Percentiles rank a stretch among this genome's conserved stretches.
These are phyloP conservation scores for Mesembrinibis cayennensis DNA, from an alignment of 2,113 vertebrate species.

Conservation along the genomic window DNA sequence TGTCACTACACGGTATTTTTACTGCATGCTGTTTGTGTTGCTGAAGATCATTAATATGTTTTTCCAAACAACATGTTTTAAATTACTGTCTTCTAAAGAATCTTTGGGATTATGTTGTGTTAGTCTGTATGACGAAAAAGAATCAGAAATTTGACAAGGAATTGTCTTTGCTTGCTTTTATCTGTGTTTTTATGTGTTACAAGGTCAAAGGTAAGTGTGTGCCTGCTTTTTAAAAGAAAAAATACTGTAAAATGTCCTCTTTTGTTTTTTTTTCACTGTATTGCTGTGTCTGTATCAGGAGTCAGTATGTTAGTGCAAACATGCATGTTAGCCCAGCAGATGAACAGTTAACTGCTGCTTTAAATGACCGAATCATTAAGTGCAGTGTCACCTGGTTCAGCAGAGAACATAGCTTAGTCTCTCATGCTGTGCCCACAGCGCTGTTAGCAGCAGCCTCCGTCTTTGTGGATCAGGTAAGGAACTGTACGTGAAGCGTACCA, in stretches of 20 bases:
- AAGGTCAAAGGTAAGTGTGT: background rate
- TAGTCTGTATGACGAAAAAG: background rate
- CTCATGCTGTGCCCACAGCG: no score
- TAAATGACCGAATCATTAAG: background rate
- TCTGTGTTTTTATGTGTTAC: background rate
- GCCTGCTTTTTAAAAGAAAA: background rate
- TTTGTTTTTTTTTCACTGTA: accelerated
- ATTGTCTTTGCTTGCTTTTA: background rate
- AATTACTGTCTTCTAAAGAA: background rate
- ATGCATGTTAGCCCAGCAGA: background rate
- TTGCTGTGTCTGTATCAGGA: background rate
- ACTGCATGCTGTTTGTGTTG: accelerated
- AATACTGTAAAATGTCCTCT: background rate
- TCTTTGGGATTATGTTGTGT: background rate
- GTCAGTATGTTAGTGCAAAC: background rate
- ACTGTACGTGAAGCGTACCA: accelerated
- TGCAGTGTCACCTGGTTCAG: background rate
- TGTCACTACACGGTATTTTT: accelerated
- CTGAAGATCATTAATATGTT: background rate
- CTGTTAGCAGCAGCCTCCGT: background rate
- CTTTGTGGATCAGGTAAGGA: background rate
- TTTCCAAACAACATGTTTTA: background rate
- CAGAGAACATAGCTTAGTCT: background rate
- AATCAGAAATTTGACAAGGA: background rate
- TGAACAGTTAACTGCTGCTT: background rate